Evolutionary conservation across 2,888 invertebrate species (phyloP), one percentile per base, ranked within the genome.

Genomic region (Euclidia mi): DNA sequence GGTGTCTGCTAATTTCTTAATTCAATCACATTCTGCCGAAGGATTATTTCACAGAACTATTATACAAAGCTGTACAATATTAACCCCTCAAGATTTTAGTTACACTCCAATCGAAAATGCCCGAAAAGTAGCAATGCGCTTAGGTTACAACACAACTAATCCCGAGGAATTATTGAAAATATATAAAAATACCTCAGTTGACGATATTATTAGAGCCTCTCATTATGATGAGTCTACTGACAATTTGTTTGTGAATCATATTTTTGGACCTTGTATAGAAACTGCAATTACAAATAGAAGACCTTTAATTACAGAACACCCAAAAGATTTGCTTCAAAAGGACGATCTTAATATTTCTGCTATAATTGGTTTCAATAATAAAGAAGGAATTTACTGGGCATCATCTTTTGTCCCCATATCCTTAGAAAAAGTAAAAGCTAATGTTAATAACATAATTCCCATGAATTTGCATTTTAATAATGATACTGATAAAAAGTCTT

Each of bases 31-130:
- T 9, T 63, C 73, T 65, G 73, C 77, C 12, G 67, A 74, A 63
- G 83, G 83, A 11, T 67, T 89, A 47, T 87, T 85, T 52, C 67
- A 81, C 7, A 76, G 77, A 61, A 82, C 76, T 0, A 87, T 88
- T 17, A 52, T 82, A 41, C 67, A 84, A 52, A 87, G 87, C 49
- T 87, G 88, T 2, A 66, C 78, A n/a, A 43, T 72, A 18, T 35
- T 82, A 14, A 70, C 74, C 38, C 75, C 81, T 2, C 63, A 70
- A 6, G 68, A 72, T 40, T 74, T 81, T 44, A 64, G 65, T 49
- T 57, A 56, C 11, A 46, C 72, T 25, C 81, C 83, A 1, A 18
- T 76, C 15, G 47, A 59, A 55, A 67, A 61, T 10, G 81, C 81
- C 14, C 62, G 70, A 14, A 42, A 46, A 0, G 65, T 79, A 25